These are phyloP conservation scores for Agrochola lychnidis DNA, from an alignment of 2,888 invertebrate species.

Conservation along the genomic window DNA sequence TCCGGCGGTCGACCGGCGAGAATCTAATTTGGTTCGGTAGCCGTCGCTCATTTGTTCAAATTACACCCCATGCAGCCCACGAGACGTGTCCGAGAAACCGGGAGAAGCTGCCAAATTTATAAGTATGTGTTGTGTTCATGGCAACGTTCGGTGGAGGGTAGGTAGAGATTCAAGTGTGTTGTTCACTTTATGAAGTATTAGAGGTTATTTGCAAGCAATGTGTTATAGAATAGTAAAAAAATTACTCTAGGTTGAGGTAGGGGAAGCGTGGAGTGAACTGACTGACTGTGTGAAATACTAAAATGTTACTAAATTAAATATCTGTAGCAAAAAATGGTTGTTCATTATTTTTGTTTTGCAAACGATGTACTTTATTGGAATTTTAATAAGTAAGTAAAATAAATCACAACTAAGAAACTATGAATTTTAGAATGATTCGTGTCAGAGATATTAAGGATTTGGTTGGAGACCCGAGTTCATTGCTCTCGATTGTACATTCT, in stretches of 20 bases:
- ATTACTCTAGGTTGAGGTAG: neutral
- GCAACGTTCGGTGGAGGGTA: slow-evolving; percentile 24
- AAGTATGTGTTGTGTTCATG: slow-evolving; percentile 58
- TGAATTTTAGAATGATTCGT: neutral
- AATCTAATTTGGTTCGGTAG: slow-evolving; percentile 93
- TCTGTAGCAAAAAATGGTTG: neutral
- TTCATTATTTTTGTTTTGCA: neutral
- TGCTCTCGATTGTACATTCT: neutral
- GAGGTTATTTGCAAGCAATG: neutral
- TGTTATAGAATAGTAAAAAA: neutral
- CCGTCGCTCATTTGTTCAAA: slow-evolving; percentile 92
- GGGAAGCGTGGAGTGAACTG: neutral
- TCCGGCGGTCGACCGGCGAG: slow-evolving; percentile 77
- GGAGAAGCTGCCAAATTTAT: slow-evolving; percentile 59
- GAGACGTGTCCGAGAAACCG: slow-evolving; percentile 71
- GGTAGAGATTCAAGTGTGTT: slow-evolving; percentile 10
- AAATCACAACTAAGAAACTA: neutral
- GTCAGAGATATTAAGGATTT: neutral
- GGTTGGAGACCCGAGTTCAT: neutral
- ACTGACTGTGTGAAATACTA: neutral
- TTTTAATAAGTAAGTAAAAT: neutral
- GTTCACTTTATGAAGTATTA: neutral
- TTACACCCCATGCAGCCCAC: slow-evolving; percentile 71
- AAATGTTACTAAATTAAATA: neutral
- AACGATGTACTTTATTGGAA: neutral